Base-by-base conservation (phyloP, 2,888 invertebrate genomes). In the Cantharis flavilabris region DNA sequence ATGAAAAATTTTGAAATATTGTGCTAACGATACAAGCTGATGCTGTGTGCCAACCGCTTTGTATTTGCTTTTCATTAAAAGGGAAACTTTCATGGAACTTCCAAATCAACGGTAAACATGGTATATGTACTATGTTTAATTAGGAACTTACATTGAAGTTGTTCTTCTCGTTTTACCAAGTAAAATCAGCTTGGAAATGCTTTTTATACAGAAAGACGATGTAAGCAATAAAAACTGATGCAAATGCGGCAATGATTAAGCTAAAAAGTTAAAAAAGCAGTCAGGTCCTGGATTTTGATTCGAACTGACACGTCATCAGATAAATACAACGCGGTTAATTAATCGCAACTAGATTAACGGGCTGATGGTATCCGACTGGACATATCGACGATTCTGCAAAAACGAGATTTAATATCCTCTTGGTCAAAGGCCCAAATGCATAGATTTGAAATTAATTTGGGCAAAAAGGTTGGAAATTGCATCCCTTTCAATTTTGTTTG, bases 281-380 rank as follows among this genome's bases (percentile, higher is more conserved):
- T 49, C n/a, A n/a, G n/a, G n/a, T 49, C 49, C 49, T n/a, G 49
- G 7, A 49, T 49, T 49, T 49, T 49, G 49, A 49, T 49, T 67
- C 62, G 20, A 49, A 70, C 14, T 69, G 75, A 71, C 75, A 14
- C 28, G 10, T 20, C 10, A 75, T 75, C 75, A 70, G 75, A 75
- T 75, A 75, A 16, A 65, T 33, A 63, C 63, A 16, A 33, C 33
- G 26, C 16, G 71, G 70, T 71, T 75, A 75, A 75, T 75, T 75
- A 75, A 75, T 70, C 65, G 75, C 70, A 70, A 71, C 75, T 62
- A 71, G 71, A 75, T 75, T 75, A 71, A 75, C 49, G 49, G 64
- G 11, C 65, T n/a, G 65, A 67, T 67, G 23, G n/a, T 26, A 67
- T 67, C 26, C 65, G 20, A n/a, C 9, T 65, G n/a, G 65, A 13